Base-by-base conservation (phyloP, 2,888 invertebrate species). In the Ophion ellenae region DNA sequence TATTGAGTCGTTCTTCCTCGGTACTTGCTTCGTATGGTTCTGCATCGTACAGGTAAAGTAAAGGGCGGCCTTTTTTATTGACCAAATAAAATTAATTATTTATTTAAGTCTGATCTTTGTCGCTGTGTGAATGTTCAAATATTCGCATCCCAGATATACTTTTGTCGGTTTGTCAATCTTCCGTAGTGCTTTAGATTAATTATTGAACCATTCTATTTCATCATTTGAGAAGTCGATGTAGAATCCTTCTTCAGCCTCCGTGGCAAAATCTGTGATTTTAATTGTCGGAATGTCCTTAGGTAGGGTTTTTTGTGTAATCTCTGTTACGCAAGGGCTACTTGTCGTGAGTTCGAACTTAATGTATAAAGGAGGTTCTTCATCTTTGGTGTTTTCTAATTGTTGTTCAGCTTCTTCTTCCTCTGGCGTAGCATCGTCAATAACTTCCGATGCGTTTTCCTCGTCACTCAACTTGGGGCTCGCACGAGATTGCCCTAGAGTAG, bases 251-350 rank as follows among this genome's bases (percentile, higher is more conserved):
- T 11, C 7, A 36, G 6, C 53, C 11, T 64, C 3, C 0, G n/a
- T 64, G 11, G 79, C 63, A 6, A 71, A 32, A 64, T 80, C 64
- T 40, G 45, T 47, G 14, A 80, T 71, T 17, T 71, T 80, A 10
- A 80, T 5, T 4, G 64, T n/a, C 14, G 47, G 63, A 6, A 36
- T 47, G 5, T 70, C 32, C 0, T 0, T 79, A 11, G 78, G 78
- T 28, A 70, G 78, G n/a, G 3, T 10, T 9, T 79, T 45, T 28
- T 79, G 1, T 24, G 24, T 24, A 24, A 24, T 24, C 20, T 79
- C 63, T 11, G 61, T n/a, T 11, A 79, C 63, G 0, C 20, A 2
- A 0, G 70, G 79, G 10, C 70, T 63, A 3, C 47, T 1, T 10
- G 32, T 32, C 3, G 45, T 11, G 2, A 79, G 32, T 32, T 79